Base-by-base conservation (phyloP, 2,888 invertebrate species). In the Anticlea derivata region DNA sequence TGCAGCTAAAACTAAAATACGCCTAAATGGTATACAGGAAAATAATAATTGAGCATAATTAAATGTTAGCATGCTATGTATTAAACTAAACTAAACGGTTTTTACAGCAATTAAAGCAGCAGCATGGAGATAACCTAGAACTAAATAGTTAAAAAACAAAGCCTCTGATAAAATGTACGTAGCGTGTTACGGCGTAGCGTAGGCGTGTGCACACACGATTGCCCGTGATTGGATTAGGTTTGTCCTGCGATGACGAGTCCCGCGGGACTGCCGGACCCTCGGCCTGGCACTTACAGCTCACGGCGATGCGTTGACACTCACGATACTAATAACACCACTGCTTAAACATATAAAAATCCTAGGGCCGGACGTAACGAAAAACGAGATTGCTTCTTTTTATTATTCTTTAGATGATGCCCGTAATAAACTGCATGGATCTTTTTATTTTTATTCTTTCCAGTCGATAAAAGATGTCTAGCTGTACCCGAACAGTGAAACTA, bases 221-320 rank as follows among this genome's bases (percentile, higher is more conserved):
- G 71, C 61, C 75, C 68, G 92, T 93, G 93, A 93, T 93, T 93
- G 93, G 93, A 93, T 93, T 93, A 93, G 92, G 91, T 91, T 75
- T 74, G 79, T 75, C 75, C 69, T 85, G 83, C 68, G 82, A 82
- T 92, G 92, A 93, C 92, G 93, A 93, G 93, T 83, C 92, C 86
- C 93, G 61, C 60, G 92, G 92, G 93, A 92, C 70, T 57, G 54
- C 38, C 11, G 31, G 53, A 50, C 61, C 60, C 55, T 50, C 66
- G 59, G 63, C 51, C 47, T 26, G 50, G 33, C 52, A 47, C 37
- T 52, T 52, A 52, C 61, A 66, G 80, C 82, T 80, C 73, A 67
- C 74, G 81, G 83, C 86, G 70, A 72, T 72, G 73, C 75, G 74
- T 67, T 76, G 76, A 75, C 78, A 79, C 73, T 67, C 59, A 68